A percentile compares a stretch with the other conserved stretches of the same genome.
These are phyloP conservation scores for Indicator indicator DNA, from an alignment of 2,113 vertebrate genomes.

Conservation along the genomic window DNA sequence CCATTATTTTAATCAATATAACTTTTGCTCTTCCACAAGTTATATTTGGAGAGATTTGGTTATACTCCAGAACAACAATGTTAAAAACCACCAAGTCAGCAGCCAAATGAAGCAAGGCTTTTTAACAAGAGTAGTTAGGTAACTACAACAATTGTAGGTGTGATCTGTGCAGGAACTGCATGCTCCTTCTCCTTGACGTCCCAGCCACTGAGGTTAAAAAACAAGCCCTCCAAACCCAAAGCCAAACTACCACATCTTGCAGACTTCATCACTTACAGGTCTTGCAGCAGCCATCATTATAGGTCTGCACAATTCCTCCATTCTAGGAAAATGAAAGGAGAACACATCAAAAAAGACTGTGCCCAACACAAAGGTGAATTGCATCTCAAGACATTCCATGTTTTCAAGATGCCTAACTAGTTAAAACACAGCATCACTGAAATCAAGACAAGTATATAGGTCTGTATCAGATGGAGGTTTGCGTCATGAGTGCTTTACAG, in stretches of 20 bases:
- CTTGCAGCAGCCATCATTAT: conserved; percentile 96
- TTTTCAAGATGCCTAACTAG: neutral
- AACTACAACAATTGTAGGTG: conserved; percentile 5
- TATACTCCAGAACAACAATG: conserved; percentile 72
- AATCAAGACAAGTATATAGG: neutral
- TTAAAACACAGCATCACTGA: neutral
- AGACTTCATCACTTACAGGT: conserved; percentile 90
- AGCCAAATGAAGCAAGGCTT: conserved; percentile 76
- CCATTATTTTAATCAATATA: neutral
- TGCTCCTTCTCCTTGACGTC: conserved; percentile 66
- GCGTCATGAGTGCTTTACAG: neutral
- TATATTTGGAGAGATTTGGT: conserved; percentile 58
- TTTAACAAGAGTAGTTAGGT: conserved; percentile 51
- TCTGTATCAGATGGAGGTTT: neutral
- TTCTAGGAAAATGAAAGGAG: conserved; percentile 81
- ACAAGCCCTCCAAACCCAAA: conserved; percentile 70
- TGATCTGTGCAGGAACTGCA: conserved; percentile 62
- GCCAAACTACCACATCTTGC: conserved; percentile 70
- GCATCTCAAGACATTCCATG: neutral
- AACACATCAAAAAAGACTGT: conserved; percentile 67
- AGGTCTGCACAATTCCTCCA: conserved; percentile 90
- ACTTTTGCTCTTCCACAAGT: neutral
- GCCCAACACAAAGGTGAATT: neutral
- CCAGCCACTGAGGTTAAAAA: conserved; percentile 64
- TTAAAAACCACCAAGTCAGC: conserved; percentile 68